phyloP scores from a whole-genome alignment of 23 tunicate species.

The Trididemnum miniatum region DNA sequence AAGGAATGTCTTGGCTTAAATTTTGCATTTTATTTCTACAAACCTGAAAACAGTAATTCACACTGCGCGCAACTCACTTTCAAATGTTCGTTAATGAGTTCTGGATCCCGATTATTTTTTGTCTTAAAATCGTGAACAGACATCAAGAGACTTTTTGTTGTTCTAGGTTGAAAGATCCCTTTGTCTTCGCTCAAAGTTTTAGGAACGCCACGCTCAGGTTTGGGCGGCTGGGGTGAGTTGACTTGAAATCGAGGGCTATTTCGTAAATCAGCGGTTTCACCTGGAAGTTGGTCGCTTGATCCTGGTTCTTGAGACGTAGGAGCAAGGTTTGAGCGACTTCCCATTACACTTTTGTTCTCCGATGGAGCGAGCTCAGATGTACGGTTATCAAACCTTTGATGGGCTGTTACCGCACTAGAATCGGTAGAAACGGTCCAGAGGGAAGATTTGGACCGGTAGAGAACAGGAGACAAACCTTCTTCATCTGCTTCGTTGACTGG shows the following conservation, averaged over 20 bases:
- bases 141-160: constrained; percentile 38
- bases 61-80: constrained; percentile 79
- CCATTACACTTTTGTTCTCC: not conserved
- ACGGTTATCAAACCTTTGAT: not conserved
- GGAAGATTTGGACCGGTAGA: constrained; percentile 19
- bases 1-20: too few relatives aligned
- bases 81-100: constrained; percentile 67
- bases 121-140: constrained; percentile 88
- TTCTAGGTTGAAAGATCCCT: not conserved
- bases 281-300: not conserved
- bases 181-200: not conserved
- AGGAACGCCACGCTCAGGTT: not conserved
- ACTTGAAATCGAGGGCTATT: not conserved
- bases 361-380: too few relatives aligned
- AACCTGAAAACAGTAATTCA: too few relatives aligned
- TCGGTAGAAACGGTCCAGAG: constrained; percentile 10
- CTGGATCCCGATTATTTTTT: constrained; percentile 79
- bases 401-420: not conserved
- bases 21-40: too few relatives aligned
- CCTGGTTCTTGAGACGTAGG: not conserved
- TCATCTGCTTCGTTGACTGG: not conserved
- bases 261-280: not conserved
- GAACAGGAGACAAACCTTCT: not conserved
- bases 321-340: not conserved
- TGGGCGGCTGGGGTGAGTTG: not conserved